Percentiles rank a stretch among this genome's conserved stretches.
These are phyloP conservation scores for Orbicella faveolata DNA, from an alignment of 64 coral and sea anemone genomes.

Conservation along the genomic window DNA sequence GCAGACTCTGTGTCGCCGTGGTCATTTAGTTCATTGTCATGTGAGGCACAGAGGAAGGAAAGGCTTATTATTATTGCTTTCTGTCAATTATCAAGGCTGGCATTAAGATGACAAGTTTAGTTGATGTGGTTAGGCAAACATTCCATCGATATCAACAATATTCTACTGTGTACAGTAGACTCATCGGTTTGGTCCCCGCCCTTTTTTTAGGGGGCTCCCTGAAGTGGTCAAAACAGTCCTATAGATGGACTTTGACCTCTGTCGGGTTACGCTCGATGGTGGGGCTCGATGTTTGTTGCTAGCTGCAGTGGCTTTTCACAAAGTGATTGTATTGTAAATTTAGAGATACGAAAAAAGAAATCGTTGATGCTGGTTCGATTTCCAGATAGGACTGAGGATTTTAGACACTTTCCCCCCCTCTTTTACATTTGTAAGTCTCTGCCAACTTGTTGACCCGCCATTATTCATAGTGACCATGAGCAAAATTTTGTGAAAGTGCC, in stretches of 20 bases:
- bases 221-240: no score
- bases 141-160: neutral
- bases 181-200: neutral
- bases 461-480: no score
- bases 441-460: no score
- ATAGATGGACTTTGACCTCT: neutral
- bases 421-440: no score
- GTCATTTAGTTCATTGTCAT: conserved; percentile 28
- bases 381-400: no score
- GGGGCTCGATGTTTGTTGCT: neutral
- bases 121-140: neutral
- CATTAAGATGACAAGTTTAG: neutral
- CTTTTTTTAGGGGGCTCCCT: no score
- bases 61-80: conserved; percentile 39
- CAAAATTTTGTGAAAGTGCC: no score
- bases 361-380: no score
- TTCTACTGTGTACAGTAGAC: neutral
- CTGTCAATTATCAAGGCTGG: neutral
- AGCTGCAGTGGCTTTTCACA: no score
- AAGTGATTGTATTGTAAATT: neutral
- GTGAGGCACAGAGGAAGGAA: conserved; percentile 33
- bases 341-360: neutral
- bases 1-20: conserved; percentile 41
- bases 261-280: neutral
- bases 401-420: no score